A percentile compares a stretch with the other conserved stretches of the same genome.
These are phyloP conservation scores for Miltochrista miniata DNA, from an alignment of 2,888 invertebrate species.

Conservation along the genomic window DNA sequence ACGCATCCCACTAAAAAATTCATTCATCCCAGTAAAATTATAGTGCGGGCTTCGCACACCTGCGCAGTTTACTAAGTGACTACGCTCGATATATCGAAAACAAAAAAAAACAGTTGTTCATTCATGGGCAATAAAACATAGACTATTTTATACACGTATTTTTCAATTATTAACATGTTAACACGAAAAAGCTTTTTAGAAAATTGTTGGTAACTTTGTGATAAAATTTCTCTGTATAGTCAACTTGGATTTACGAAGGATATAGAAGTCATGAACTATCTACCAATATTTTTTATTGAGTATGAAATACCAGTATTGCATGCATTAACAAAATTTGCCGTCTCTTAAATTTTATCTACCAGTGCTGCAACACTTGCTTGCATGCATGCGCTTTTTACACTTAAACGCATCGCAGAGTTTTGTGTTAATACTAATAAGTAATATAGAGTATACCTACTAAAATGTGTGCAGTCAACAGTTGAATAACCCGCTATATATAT, in stretches of 20 bases:
- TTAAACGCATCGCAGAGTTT: slow-evolving; percentile 14
- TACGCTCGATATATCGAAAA: slow-evolving; percentile 25
- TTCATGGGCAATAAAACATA: not conserved
- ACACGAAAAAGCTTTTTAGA: not conserved
- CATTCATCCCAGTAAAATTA: slow-evolving; percentile 47
- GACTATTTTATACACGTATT: not conserved
- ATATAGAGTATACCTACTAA: not conserved
- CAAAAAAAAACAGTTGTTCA: slow-evolving; percentile 29
- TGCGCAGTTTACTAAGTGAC: slow-evolving; percentile 46
- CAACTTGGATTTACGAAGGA: too few relatives aligned
- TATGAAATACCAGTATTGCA: too few relatives aligned
- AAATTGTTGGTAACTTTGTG: too few relatives aligned
- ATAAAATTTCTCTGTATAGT: too few relatives aligned
- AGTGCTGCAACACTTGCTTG: too few relatives aligned
- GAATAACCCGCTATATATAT: slow-evolving; percentile 43
- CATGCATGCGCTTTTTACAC: slow-evolving; percentile 29
- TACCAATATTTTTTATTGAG: too few relatives aligned
- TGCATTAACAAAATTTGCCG: too few relatives aligned
- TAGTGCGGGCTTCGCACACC: slow-evolving; percentile 46
- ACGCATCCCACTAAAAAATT: slow-evolving; percentile 51
- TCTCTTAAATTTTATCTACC: too few relatives aligned
- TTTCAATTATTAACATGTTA: not conserved
- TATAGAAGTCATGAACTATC: too few relatives aligned
- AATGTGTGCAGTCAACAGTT: not conserved
- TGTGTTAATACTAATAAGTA: slow-evolving; percentile 12